Evolutionary conservation across 2,113 vertebrate species (phyloP), one percentile per base, ranked within the genome.

Genomic region (Pangasianodon gigas): DNA sequence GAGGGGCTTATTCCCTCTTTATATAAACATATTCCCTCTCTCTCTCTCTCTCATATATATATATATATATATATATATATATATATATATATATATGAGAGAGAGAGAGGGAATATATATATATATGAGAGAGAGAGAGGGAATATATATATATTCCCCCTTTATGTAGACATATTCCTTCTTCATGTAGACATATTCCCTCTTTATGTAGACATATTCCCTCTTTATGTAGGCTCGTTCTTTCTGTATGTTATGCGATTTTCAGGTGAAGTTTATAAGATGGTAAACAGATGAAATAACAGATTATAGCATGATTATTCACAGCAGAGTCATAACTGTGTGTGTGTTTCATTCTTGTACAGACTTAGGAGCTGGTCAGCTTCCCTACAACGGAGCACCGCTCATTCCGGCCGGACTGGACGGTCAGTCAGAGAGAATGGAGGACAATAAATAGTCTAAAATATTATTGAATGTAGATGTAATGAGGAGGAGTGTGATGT

Each of bases 371-470:
- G 83, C 92, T 6, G 91, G 93, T 89, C 95, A 96, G 92, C 86
- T 91, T 91, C 93, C 95, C 32, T 95, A 95, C 29, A 94, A 91
- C 0, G 94, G 92, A 0, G 88, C 91, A 77, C 94, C 95, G 7
- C 88, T 95, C 87, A 93, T 96, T 87, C 92, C 95, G 48, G 79
- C 94, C 24, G 95, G 94, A 74, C 92, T 95, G 85, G 95, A 96
- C 26, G 95, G 96, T 96, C 90, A 88, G 90, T 74, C 16, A 62
- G n/a, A 69, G 51, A 77, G 74, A 54, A 29, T 48, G 37, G 48
- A 41, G 54, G 19, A 86, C 41, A 2, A 37, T 37, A 58, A 82
- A 37, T 37, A 19, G 2, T 41, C 14, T 21, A 83, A 37, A 21
- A 18, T 18, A 6, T 83, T 19, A 18, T 54, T 0, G 6, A 46